Base-by-base conservation (phyloP, 2,797 vertebrate species). In the Onychomys torridus region DNA sequence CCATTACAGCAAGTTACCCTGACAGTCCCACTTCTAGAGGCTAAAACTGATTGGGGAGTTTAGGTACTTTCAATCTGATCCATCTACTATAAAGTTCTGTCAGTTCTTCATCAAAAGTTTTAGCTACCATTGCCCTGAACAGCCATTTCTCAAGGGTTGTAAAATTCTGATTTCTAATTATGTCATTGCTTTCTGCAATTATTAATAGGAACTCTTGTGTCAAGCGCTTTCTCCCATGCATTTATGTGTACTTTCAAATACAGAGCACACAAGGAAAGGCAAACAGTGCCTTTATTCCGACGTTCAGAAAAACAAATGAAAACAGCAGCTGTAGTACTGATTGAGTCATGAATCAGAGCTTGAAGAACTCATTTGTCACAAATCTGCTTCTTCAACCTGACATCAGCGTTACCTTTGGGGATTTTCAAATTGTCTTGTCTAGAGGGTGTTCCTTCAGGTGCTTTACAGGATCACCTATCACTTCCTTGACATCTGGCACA, bases 161-260 rank as follows among this genome's bases (percentile, higher is more conserved):
- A 78, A 91, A 73, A 46, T 89, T 89, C 17, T 52, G 10, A 84
- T 91, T 94, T 91, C 34, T 16, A 34, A 52, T 46, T 46, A n/a
- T 88, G 14, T 65, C 29, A 43, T 61, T 79, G 7, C 16, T 73
- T 91, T 63, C 14, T 61, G 55, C 5, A 46, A 52, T 90, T 81
- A 25, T 69, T 55, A 90, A 63, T 27, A 81, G 29, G 25, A 92
- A 78, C n/a, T 83, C 37, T 55, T 52, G 21, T 5, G 17, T 84
- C 52, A 84, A 89, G 57, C 71, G 27, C 9, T 34, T 83, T 75
- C 40, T 4, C 34, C 90, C 21, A 17, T 82, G 8, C 52, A 73
- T 89, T 94, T 94, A 67, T 49, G 23, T 61, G 9, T 86, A 43
- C n/a, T 77, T 3, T 90, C 89, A 88, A 91, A 94, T 95, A 55